A percentile compares a stretch with the other conserved stretches of the same genome.
These are phyloP conservation scores for Chymomyza amoena DNA, from an alignment of 2,888 invertebrate genomes.

Conservation along the genomic window DNA sequence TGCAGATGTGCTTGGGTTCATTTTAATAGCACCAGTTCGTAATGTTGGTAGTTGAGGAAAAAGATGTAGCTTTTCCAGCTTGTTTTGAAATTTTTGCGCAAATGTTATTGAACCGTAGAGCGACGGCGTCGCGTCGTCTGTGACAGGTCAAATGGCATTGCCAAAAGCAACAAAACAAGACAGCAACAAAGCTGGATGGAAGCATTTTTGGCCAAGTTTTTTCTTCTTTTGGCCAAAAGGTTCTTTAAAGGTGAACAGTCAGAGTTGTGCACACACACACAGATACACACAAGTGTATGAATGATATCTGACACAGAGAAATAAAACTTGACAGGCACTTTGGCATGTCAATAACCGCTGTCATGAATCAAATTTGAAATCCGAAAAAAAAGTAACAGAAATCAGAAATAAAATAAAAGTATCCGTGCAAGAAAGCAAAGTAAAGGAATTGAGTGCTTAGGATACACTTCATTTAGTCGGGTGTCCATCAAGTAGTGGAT, in stretches of 20 bases:
- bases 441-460: no score
- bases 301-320: background rate
- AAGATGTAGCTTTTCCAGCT: slow-evolving; percentile 16
- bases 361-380: background rate
- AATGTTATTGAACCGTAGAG: slow-evolving; percentile 54
- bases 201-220: background rate
- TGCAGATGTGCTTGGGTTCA: slow-evolving; percentile 56
- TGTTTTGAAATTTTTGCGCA: slow-evolving; percentile 7
- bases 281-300: no score
- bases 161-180: background rate
- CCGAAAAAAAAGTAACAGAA: no score
- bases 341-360: background rate
- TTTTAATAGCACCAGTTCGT: slow-evolving; percentile 30
- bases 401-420: no score
- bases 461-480: no score
- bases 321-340: background rate
- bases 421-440: no score
- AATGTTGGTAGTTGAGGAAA: background rate
- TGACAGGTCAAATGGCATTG: slow-evolving; percentile 53
- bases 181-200: background rate
- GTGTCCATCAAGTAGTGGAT: no score
- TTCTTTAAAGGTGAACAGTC: background rate
- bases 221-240: background rate
- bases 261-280: background rate
- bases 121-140: slow-evolving; percentile 41